Conservation (phyloP, 2,113 vertebrate genomes). For the Phrynosoma blainvillii region DNA sequence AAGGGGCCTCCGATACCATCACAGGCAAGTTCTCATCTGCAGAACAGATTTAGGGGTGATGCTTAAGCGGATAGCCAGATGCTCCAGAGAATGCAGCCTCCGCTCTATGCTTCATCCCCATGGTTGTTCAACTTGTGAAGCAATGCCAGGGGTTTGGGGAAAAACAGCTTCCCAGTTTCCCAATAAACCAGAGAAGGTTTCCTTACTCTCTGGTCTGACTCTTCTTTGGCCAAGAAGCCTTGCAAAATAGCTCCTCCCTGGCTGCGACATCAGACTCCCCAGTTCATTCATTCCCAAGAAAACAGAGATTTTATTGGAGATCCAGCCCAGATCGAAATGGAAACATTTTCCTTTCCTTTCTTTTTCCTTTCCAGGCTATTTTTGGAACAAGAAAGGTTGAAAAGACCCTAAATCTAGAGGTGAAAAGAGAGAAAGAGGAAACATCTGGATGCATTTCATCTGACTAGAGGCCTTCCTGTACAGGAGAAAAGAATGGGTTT, state of each 20-base stretch:
- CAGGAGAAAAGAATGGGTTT: constrained; percentile 16
- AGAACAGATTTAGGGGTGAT: constrained; percentile 57
- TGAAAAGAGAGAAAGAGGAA: background rate
- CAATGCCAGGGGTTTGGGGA: background rate
- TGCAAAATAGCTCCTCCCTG: background rate
- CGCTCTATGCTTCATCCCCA: background rate
- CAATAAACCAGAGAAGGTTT: background rate
- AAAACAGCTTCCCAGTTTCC: background rate
- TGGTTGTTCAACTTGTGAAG: background rate
- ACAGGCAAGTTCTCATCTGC: constrained; percentile 45
- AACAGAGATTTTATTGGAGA: background rate
- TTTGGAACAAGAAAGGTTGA: background rate
- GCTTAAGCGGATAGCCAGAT: constrained; percentile 10
- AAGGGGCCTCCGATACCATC: background rate
- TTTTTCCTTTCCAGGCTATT: constrained; percentile 37
- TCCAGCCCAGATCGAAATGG: accelerated
- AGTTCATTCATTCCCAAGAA: background rate
- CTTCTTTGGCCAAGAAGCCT: background rate
- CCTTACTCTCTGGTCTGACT: too few species aligned
- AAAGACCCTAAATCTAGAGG: background rate
- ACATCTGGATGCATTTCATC: background rate
- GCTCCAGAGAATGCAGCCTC: accelerated
- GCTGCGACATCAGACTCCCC: background rate
- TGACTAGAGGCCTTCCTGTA: background rate
- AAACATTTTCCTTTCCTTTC: background rate